phyloP scores from a whole-genome alignment of 2,113 vertebrate genomes.

The Phylloscopus trochilus region DNA sequence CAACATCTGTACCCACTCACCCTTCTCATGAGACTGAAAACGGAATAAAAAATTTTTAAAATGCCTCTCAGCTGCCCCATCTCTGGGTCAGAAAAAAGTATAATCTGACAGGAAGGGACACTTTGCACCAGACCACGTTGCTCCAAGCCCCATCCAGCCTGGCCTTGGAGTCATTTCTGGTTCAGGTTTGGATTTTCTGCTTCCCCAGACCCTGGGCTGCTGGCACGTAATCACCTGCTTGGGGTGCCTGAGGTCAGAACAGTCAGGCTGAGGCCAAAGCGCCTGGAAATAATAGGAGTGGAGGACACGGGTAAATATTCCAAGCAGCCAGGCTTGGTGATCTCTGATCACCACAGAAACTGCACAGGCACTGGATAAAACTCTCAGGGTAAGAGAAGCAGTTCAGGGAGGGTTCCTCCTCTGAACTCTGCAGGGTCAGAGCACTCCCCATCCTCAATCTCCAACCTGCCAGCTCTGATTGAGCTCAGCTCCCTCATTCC shows the following conservation, averaged over 20 bases:
- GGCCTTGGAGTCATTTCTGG: background rate
- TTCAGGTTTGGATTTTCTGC: background rate
- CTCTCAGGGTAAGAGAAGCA: background rate
- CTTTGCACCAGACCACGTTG: background rate
- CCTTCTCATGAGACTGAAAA: background rate
- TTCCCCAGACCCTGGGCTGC: background rate
- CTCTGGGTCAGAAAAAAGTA: background rate
- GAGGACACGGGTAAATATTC: background rate
- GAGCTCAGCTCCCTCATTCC: background rate
- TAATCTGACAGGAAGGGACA: background rate
- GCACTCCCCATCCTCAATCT: background rate
- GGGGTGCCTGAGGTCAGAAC: background rate
- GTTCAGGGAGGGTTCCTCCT: background rate
- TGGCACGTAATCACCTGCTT: background rate
- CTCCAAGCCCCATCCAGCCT: fast-evolving
- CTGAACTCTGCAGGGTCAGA: background rate
- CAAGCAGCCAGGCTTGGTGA: background rate
- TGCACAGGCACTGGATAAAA: background rate
- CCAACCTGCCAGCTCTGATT: fast-evolving
- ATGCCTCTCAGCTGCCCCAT: background rate
- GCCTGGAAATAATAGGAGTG: background rate
- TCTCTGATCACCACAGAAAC: background rate
- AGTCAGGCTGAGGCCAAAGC: background rate
- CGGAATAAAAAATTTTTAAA: background rate
- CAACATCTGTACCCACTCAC: background rate